Percentiles rank a stretch among this genome's conserved stretches.
These are phyloP conservation scores for Caenorhabditis uteleia DNA, from an alignment of 2,888 invertebrate species.

Conservation along the genomic window DNA sequence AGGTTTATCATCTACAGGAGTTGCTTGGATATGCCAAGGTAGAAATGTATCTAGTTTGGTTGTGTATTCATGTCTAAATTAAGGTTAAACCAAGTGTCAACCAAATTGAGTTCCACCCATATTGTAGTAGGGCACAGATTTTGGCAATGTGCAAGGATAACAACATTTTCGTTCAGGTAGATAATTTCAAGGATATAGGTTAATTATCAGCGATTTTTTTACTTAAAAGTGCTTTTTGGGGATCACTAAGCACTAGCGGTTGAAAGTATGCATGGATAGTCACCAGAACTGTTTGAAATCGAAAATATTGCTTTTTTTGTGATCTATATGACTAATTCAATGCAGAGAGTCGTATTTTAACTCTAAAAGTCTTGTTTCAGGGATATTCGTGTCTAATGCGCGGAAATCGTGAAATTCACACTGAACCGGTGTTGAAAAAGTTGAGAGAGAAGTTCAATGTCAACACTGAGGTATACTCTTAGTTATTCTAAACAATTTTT, in stretches of 20 bases:
- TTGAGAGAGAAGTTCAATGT: conserved; percentile 75
- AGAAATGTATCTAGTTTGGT: too few species aligned
- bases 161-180: conserved; percentile 67
- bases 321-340: neutral
- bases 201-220: neutral
- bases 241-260: neutral
- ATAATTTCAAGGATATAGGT: too few species aligned
- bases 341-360: neutral
- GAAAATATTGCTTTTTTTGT: too few species aligned
- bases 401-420: conserved; percentile 71
- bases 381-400: conserved; percentile 71
- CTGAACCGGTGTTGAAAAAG: conserved; percentile 74
- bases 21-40: conserved; percentile 71
- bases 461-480: conserved; percentile 30
- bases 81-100: conserved; percentile 49
- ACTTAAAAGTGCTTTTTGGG: neutral
- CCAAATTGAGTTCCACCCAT: conserved; percentile 71
- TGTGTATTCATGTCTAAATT: too few species aligned
- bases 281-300: too few species aligned
- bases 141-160: conserved; percentile 65
- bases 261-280: neutral
- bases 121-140: conserved; percentile 59
- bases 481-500: too few species aligned
- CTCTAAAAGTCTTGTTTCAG: conserved; percentile 44
- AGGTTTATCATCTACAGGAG: conserved; percentile 77